phyloP scores from a whole-genome alignment of 2,888 invertebrate genomes.

The Argynnis bischoffii region DNA sequence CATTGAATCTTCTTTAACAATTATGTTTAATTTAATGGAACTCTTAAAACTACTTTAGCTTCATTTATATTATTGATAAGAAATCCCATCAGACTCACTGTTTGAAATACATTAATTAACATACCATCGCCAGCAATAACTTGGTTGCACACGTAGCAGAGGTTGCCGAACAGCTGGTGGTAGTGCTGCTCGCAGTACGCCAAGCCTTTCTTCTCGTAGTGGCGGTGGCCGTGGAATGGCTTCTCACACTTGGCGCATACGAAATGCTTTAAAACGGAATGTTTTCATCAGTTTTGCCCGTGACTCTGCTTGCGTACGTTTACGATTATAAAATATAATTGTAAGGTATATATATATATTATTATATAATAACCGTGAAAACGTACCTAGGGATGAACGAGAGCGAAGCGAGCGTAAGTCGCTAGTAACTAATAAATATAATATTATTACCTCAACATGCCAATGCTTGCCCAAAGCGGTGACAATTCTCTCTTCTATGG shows the following conservation, averaged over 20 bases:
- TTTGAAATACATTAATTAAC: conserved; percentile 41
- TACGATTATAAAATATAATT: no score
- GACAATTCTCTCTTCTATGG: conserved; percentile 99
- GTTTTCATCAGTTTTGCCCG: neutral
- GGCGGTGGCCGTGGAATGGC: conserved; percentile 98
- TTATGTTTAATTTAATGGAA: no score
- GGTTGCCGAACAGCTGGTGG: conserved; percentile 98
- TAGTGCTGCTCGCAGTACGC: conserved; percentile 99
- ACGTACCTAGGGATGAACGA: no score
- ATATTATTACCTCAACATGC: conserved; percentile 92
- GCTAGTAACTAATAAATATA: neutral
- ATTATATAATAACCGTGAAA: no score
- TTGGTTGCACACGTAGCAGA: conserved; percentile 99
- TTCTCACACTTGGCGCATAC: conserved; percentile 99
- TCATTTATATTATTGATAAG: no score
- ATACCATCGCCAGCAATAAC: conserved; percentile 98
- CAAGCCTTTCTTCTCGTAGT: conserved; percentile 98
- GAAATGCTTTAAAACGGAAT: conserved; percentile 89
- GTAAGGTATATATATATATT: no score
- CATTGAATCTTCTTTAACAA: no score
- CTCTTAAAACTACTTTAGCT: no score
- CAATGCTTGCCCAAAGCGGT: conserved; percentile 99
- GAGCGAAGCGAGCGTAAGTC: no score
- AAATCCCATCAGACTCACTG: neutral
- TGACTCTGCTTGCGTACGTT: no score